Percentiles rank a stretch among this genome's conserved stretches.
Evolutionary conservation across 2,888 invertebrate species (phyloP).

Genomic region (Cheilosia grossa): DNA sequence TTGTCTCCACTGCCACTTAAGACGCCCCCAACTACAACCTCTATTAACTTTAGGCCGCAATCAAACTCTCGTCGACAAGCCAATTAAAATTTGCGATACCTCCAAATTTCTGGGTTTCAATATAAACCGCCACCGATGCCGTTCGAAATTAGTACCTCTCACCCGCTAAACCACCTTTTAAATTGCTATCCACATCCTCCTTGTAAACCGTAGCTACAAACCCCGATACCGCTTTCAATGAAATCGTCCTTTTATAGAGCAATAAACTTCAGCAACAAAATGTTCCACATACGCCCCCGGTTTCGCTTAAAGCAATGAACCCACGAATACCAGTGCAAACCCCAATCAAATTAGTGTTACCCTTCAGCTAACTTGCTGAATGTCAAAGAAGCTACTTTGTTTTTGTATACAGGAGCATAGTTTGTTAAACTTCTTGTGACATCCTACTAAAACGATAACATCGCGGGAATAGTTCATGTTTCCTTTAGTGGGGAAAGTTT

Average conservation of each 20-base stretch:
- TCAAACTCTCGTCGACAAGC: no score
- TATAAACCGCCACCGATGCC: neutral
- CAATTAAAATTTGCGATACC: no score
- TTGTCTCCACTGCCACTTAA: no score
- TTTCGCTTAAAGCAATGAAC: constrained; percentile 15
- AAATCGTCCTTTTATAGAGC: constrained; percentile 7
- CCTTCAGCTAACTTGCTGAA: constrained; percentile 27
- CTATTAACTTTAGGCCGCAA: no score
- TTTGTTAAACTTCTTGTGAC: neutral
- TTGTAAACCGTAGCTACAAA: neutral
- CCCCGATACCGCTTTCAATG: neutral
- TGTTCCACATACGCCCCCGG: constrained; percentile 30
- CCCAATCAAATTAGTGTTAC: constrained; percentile 12
- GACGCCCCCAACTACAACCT: no score
- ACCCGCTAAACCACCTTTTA: neutral
- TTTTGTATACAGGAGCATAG: neutral
- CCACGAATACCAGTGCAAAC: neutral
- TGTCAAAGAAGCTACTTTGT: constrained; percentile 17
- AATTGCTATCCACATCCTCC: neutral
- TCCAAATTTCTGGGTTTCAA: neutral
- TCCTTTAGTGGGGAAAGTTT: constrained; percentile 4
- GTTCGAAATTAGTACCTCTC: neutral
- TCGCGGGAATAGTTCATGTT: constrained; percentile 24
- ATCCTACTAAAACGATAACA: constrained; percentile 17
- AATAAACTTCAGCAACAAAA: constrained; percentile 15